phyloP scores from a whole-genome alignment of 2,113 vertebrate genomes.

The Glaucidium brasilianum region DNA sequence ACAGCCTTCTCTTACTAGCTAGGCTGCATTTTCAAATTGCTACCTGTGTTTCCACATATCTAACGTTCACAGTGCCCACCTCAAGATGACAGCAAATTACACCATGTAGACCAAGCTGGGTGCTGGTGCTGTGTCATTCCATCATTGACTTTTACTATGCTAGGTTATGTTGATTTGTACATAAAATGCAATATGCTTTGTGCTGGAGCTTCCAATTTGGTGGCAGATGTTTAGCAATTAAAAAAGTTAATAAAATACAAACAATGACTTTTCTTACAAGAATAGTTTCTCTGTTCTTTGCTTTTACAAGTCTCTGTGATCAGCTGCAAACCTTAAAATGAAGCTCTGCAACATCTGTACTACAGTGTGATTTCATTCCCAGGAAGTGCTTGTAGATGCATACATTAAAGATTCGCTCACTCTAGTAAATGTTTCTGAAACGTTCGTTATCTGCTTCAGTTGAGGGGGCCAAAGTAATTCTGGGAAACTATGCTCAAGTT shows the following conservation, averaged over 20 bases:
- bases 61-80: neutral
- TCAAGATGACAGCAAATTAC: neutral
- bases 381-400: neutral
- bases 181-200: neutral
- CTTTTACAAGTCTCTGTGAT: neutral
- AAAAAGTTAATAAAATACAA: conserved; percentile 30
- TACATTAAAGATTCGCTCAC: neutral
- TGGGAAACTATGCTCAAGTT: neutral
- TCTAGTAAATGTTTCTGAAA: neutral
- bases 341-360: neutral
- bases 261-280: conserved; percentile 12
- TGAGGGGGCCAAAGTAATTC: neutral
- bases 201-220: neutral
- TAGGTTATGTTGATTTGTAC: neutral
- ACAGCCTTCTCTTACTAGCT: neutral
- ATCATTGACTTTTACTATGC: neutral
- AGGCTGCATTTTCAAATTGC: neutral
- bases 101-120: neutral
- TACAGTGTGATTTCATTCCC: neutral
- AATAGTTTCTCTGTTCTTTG: neutral
- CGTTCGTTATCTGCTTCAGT: neutral
- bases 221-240: conserved; percentile 4
- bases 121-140: neutral
- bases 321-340: neutral
- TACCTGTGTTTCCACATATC: neutral